Base-by-base conservation (phyloP, 30 jellyfish, hydroid and myxozoan genomes). In the Pelagia noctiluca region DNA sequence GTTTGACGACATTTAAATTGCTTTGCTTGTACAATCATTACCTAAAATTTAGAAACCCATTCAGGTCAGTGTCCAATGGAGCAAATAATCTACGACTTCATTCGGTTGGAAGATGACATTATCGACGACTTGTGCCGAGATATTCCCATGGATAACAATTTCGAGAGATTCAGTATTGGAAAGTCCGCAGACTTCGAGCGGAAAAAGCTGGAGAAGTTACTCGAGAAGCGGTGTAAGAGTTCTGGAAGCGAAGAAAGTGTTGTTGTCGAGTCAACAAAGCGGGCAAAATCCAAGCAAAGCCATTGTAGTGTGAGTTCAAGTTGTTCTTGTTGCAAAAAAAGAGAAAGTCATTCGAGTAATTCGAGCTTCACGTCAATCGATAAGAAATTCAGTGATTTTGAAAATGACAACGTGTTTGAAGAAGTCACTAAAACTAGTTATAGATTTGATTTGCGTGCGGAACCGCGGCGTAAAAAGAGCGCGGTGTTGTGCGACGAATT, bases 51-150 rank as follows among this genome's bases (percentile, higher is more conserved):
- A 5, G 57, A 8, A 42, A 5, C 16, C 16, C 12, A 5, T 8
- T 5, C 8, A 42, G 12, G 57, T 5, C 16, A 5, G 8, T 42
- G 57, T 42, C 16, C 57, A 52, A 82, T 82, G 92, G 92, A 82
- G 85, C 86, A 82, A 57, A 82, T 82, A 26, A 83, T 82, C 13
- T 82, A 46, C 61, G 85, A 82, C 33, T 82, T 82, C 53, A 36
- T 82, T 10, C 74, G 92, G 71, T 75, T 82, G 2, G 92, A 71
- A 29, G 92, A 82, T 36, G 92, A 82, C 34, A 82, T 82, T 0
- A 57, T 82, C 4, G 92, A 82, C 34, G 92, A 82, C 37, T 33
- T 82, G 12, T 82, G 92, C 85, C 54, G 76, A 69, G 92, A 82
- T 34, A 75, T 82, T 3, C 92, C 86, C 3, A 79, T 73, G 38